Evolutionary conservation across 2,797 vertebrate species (phyloP).

Genomic region (Odontamblyopus lacepedii): DNA sequence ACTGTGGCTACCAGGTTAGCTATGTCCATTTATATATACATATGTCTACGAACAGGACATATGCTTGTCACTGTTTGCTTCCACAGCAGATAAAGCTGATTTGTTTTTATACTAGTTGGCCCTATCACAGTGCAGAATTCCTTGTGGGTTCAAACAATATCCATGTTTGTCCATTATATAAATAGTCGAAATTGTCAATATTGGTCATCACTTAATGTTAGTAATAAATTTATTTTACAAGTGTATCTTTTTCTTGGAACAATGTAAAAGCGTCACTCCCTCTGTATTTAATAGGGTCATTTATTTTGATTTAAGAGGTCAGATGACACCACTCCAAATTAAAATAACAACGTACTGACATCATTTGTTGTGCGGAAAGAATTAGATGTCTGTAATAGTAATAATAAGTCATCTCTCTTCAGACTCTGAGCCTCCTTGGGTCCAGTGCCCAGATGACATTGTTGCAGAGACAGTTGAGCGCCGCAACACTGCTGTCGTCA

Average conservation of each 20-base stretch:
- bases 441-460: conserved; percentile 87
- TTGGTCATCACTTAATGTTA: neutral
- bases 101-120: no score
- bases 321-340: conserved; percentile 50
- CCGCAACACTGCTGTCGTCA: conserved; percentile 86
- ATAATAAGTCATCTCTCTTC: neutral
- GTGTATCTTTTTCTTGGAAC: conserved; percentile 12
- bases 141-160: no score
- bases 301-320: conserved; percentile 35
- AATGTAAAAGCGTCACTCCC: neutral
- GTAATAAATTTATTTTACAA: neutral
- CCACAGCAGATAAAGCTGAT: no score
- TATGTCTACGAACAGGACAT: no score
- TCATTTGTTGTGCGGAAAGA: neutral
- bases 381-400: neutral
- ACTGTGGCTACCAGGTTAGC: no score
- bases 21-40: no score
- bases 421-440: conserved; percentile 88
- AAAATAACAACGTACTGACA: conserved; percentile 24
- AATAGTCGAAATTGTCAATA: no score
- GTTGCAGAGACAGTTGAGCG: conserved; percentile 84
- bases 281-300: conserved; percentile 21
- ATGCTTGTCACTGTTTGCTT: no score
- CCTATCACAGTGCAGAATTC: no score
- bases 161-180: no score